Percentiles rank a stretch among this genome's conserved stretches.
phyloP scores from a whole-genome alignment of 2,888 invertebrate genomes.

The Myopa testacea region DNA sequence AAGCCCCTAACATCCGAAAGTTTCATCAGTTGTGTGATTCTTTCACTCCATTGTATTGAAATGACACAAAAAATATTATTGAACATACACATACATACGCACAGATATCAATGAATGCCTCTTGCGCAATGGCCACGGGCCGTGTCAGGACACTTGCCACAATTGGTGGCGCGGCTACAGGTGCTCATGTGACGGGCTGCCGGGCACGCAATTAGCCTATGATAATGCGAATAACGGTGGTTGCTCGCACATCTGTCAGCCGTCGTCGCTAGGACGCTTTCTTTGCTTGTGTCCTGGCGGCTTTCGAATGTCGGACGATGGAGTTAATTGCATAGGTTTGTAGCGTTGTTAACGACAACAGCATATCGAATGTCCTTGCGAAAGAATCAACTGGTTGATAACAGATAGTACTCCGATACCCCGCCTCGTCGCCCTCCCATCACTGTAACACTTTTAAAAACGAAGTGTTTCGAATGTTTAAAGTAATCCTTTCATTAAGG shows the following conservation, averaged over 20 bases:
- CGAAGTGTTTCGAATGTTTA: no score
- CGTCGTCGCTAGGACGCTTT: slow-evolving; percentile 68
- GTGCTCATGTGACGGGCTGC: slow-evolving; percentile 72
- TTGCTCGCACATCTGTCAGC: slow-evolving; percentile 70
- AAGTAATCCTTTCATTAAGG: no score
- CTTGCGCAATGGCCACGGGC: slow-evolving; percentile 73
- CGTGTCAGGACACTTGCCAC: slow-evolving; percentile 74
- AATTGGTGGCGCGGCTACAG: slow-evolving; percentile 73
- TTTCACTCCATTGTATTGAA: slow-evolving; percentile 34
- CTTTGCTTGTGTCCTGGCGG: slow-evolving; percentile 71
- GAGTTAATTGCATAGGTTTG: slow-evolving; percentile 69
- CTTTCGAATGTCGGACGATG: slow-evolving; percentile 62
- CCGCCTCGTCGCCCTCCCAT: no score
- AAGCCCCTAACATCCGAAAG: no score
- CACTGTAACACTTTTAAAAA: no score
- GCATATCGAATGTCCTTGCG: background rate
- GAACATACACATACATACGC: slow-evolving; percentile 14
- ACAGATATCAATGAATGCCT: slow-evolving; percentile 74
- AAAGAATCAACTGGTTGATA: no score
- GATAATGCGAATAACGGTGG: slow-evolving; percentile 71
- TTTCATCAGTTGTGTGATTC: slow-evolving; percentile 22
- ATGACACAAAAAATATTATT: background rate
- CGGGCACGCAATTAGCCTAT: slow-evolving; percentile 71
- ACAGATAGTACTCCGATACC: no score
- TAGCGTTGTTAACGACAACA: slow-evolving; percentile 42